These are phyloP conservation scores for Rhinophrynus dorsalis DNA, from an alignment of 2,797 vertebrate genomes.

Conservation along the genomic window DNA sequence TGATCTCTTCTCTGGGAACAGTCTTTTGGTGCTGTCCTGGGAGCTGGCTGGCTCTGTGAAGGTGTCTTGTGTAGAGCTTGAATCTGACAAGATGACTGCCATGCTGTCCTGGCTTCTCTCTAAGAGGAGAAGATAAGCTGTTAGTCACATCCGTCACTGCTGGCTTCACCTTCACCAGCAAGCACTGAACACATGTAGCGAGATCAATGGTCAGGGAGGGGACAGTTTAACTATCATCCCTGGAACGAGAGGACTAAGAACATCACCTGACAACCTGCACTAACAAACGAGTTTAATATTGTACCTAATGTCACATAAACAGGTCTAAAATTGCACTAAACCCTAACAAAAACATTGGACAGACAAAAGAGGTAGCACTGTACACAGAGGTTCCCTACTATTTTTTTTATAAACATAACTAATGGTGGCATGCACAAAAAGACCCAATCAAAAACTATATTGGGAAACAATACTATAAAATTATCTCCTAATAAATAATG, in stretches of 20 bases:
- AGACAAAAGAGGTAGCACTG: background rate
- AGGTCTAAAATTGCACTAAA: too few relatives aligned
- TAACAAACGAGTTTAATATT: background rate
- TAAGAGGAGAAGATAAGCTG: constrained; percentile 58
- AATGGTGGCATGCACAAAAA: too few relatives aligned
- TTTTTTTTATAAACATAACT: too few relatives aligned
- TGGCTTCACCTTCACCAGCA: constrained; percentile 30
- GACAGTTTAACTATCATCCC: constrained; percentile 12
- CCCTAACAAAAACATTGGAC: background rate
- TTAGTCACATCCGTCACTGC: constrained; percentile 34
- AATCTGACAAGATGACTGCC: constrained; percentile 90
- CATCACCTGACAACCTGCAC: constrained; percentile 21
- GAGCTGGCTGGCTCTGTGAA: constrained; percentile 88
- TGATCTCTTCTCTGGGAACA: constrained; percentile 73
- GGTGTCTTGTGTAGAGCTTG: constrained; percentile 95
- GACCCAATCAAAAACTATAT: too few relatives aligned
- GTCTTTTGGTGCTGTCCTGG: constrained; percentile 85
- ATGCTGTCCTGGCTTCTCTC: constrained; percentile 97
- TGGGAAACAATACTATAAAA: too few relatives aligned
- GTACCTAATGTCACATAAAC: too few relatives aligned
- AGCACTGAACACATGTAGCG: constrained; percentile 12
- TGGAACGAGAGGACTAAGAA: background rate
- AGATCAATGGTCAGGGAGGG: constrained; percentile 9
- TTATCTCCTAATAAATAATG: too few relatives aligned
- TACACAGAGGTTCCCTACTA: background rate